phyloP scores from a whole-genome alignment of 2,113 vertebrate genomes.

The Dipodomys merriami region DNA sequence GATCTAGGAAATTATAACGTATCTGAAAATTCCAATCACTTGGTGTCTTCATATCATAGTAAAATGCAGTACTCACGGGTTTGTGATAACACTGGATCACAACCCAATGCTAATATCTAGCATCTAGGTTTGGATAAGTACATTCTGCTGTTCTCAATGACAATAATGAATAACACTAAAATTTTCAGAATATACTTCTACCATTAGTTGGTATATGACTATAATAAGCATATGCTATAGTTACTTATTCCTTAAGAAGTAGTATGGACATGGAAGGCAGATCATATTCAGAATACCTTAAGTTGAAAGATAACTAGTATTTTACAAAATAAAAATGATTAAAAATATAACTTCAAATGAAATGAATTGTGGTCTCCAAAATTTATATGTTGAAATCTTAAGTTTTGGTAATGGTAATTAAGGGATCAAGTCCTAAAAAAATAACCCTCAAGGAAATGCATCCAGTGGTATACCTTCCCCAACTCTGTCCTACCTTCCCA shows the following conservation, averaged over 20 bases:
- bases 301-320: background rate
- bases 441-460: too few relatives aligned
- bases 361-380: background rate
- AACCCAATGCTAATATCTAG: too few relatives aligned
- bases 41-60: background rate
- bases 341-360: background rate
- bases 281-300: background rate
- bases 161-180: background rate
- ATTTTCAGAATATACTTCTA: background rate
- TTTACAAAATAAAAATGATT: constrained; percentile 1
- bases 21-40: background rate
- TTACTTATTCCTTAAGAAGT: constrained; percentile 1
- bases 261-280: background rate
- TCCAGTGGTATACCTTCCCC: too few relatives aligned
- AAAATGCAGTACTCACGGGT: background rate
- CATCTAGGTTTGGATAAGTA: background rate
- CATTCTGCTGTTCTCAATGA: background rate
- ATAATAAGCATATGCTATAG: background rate
- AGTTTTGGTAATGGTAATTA: background rate
- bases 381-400: too few relatives aligned
- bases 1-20: background rate
- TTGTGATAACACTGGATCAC: too few relatives aligned
- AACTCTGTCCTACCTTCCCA: too few relatives aligned
- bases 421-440: too few relatives aligned
- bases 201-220: too few relatives aligned